phyloP scores from a whole-genome alignment of 2,113 vertebrate species.

The Penelope pileata region DNA sequence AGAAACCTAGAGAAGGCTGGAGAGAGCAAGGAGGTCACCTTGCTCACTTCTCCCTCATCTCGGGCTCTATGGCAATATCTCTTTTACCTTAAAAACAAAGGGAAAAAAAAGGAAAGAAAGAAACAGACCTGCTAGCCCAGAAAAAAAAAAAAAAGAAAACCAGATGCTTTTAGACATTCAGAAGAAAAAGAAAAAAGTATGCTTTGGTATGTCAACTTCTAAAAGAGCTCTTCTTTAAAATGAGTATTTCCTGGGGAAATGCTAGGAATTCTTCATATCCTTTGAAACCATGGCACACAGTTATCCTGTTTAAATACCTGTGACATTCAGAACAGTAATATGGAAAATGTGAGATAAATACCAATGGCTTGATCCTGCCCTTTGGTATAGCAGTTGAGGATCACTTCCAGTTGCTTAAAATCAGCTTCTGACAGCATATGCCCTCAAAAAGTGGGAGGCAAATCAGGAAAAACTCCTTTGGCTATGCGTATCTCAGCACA shows the following conservation, averaged over 20 bases:
- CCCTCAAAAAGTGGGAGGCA: fast-evolving
- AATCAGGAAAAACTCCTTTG: background rate
- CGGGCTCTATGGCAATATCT: background rate
- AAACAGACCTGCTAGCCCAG: background rate
- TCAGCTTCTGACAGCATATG: background rate
- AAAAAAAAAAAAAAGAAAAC: too few species aligned
- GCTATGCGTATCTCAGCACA: background rate
- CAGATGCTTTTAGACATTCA: background rate
- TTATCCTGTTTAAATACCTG: background rate
- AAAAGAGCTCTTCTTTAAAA: background rate
- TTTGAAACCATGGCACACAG: background rate
- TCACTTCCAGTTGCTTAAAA: background rate
- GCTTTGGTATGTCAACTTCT: background rate
- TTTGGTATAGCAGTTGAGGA: background rate
- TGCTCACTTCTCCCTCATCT: too few species aligned
- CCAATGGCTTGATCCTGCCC: background rate
- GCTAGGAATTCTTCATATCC: background rate
- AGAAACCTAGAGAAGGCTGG: background rate
- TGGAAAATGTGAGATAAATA: constrained; percentile 11
- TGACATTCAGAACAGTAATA: background rate
- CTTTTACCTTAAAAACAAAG: background rate
- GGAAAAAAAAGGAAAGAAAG: background rate
- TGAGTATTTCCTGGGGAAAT: background rate
- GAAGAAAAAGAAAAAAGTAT: background rate
- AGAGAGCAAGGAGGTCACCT: background rate